Evolutionary conservation across 2,888 invertebrate species (phyloP), one percentile per base, ranked within the genome.

Genomic region (Hyposoter dolosus): DNA sequence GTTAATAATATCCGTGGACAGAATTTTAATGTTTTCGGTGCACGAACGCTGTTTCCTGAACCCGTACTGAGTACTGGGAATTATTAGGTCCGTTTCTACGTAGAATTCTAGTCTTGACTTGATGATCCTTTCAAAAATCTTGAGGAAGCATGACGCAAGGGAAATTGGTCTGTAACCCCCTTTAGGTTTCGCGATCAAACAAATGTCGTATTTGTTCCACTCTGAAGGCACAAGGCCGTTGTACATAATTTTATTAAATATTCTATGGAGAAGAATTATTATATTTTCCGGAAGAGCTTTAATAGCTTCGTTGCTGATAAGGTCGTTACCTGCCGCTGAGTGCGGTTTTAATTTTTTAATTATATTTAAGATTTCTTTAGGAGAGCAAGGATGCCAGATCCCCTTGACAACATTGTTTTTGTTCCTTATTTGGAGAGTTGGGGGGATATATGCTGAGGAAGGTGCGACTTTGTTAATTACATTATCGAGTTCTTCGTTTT

Each of bases 31-130:
- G 43, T 84, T 84, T 35, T 86, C 82, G 4, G 4, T 10, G n/a
- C 78, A 83, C 6, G 85, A 87, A 3, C 68, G 68, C 1, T 10
- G 17, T 28, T 77, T 82, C 10, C 87, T 65, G 23, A 88, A 86
- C 0, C 83, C 81, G 12, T 47, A 82, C 15, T 86, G 84, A 0
- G 50, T 17, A 0, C 40, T 32, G 0, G 82, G 74, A 0, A 86
- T 35, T 6, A 77, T 4, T 4, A 45, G 28, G 3, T 84, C 82
- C 0, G 74, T 78, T 74, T 85, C 85, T 0, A 85, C 17, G 3
- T 17, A 84, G 12, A 63, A 86, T 40, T 84, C 83, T 10, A 86
- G 40, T 5, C 78, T 53, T 0, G 60, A 78, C 68, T 74, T 72
- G 19, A 86, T 69, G 0, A 74, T 12, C 17, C 28, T 28, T 66